Base-by-base conservation (phyloP, 2,888 invertebrate species). In the Dinocampus coccinellae region DNA sequence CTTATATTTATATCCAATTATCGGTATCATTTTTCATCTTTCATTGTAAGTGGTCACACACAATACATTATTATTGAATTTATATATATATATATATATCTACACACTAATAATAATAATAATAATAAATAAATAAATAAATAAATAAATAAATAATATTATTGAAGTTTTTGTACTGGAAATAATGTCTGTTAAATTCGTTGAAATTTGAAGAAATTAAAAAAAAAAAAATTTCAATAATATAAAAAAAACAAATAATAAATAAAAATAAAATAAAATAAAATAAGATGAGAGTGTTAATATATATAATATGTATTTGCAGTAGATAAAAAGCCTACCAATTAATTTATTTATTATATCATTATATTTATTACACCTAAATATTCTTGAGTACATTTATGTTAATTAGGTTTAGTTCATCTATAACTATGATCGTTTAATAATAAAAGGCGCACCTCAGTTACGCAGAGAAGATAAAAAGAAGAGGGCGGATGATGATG, bases 381-480 rank as follows among this genome's bases (percentile, higher is more conserved):
- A 47, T 47, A 16, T 47, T 20, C 16, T 6, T 2, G 47, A 47
- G 24, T 29, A 20, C 6, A 24, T 34, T 13, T 22, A 64, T 75
- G 76, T 60, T 78, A 77, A 82, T 81, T 81, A 80, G 79, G 62
- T 57, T n/a, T n/a, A 72, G 74, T 82, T 82, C 81, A 81, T 83
- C n/a, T 82, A 47, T 47, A 83, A 79, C 79, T 78, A 80, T 80
- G 81, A 83, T 82, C 79, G 80, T 81, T 82, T 79, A 81, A 82
- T 82, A 81, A 80, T 77, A 72, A 77, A 74, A 13, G 75, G 79
- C 73, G 81, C 79, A 80, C 79, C 80, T 76, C 53, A 76, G 76
- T 78, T 79, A 78, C 77, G 75, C 78, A 70, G 34, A 76, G 75
- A n/a, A n/a, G n/a, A n/a, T n/a, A n/a, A n/a, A n/a, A n/a, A n/a